Evolutionary conservation across 1,140 invertebrate species (phyloP).

Genomic region (Phthorimaea operculella): DNA sequence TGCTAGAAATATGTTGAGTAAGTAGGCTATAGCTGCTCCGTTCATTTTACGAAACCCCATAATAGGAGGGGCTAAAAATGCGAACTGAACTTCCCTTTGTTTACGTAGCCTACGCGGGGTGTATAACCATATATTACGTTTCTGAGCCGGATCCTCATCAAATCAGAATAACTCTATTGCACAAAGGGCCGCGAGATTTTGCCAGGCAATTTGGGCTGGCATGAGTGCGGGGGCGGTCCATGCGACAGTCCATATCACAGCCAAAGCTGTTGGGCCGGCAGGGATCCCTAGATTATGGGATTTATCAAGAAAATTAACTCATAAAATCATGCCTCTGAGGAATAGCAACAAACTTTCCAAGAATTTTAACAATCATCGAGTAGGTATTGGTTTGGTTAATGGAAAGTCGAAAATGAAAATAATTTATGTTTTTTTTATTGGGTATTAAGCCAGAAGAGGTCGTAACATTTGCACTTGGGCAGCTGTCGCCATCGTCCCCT

Average conservation of each 20-base stretch:
- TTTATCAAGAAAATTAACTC: conserved; percentile 10
- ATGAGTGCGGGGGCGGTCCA: conserved; percentile 27
- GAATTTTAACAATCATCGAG: no score
- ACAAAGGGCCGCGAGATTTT: conserved; percentile 52
- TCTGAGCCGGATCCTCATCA: conserved; percentile 29
- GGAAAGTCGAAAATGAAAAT: no score
- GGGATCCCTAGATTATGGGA: conserved; percentile 11
- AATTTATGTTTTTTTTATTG: no score
- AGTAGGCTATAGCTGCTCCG: not conserved
- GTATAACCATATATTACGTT: conserved; percentile 14
- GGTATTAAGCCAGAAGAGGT: no score
- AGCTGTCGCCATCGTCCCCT: not conserved
- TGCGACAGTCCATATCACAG: conserved; percentile 27
- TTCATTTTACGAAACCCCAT: not conserved
- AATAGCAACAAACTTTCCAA: no score
- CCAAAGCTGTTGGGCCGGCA: conserved; percentile 24
- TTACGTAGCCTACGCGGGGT: not conserved
- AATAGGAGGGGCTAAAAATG: not conserved
- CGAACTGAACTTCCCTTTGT: not conserved
- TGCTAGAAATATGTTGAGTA: no score
- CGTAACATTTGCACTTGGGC: not conserved
- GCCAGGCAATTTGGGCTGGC: conserved; percentile 43
- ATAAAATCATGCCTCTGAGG: not conserved
- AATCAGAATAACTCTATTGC: conserved; percentile 55
- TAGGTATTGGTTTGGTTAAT: no score